Evolutionary conservation across 2,888 invertebrate genomes (phyloP).

Genomic region (Lysandra bellargus): DNA sequence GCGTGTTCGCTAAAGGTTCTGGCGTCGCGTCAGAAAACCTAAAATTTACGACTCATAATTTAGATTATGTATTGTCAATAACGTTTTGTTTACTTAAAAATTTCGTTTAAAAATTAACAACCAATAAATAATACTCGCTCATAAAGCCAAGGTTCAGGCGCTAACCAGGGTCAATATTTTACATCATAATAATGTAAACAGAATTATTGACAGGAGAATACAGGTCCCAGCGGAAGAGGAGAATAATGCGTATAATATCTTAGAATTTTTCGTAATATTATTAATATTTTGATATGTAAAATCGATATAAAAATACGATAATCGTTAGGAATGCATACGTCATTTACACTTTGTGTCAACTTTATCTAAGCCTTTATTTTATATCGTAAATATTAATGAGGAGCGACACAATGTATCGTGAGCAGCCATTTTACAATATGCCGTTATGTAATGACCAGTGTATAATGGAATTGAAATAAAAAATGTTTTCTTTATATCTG

Average conservation of each 20-base stretch:
- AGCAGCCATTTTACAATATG: constrained; percentile 54
- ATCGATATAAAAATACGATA: constrained; percentile 25
- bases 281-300: constrained; percentile 18
- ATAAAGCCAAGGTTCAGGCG: constrained; percentile 14
- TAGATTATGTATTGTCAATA: constrained; percentile 15
- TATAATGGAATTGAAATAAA: constrained; percentile 75
- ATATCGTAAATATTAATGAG: constrained; percentile 32
- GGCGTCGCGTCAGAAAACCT: background rate
- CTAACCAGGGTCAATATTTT: constrained; percentile 25
- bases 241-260: constrained; percentile 2
- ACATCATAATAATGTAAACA: constrained; percentile 29
- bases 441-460: constrained; percentile 66
- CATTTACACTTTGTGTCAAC: constrained; percentile 29
- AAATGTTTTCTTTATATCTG: constrained; percentile 81
- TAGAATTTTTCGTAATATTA: constrained; percentile 1
- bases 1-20: background rate
- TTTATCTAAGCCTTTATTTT: constrained; percentile 32
- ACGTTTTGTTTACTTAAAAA: constrained; percentile 15
- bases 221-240: background rate
- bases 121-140: constrained; percentile 23
- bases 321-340: constrained; percentile 26
- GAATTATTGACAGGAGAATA: constrained; percentile 14
- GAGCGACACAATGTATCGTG: constrained; percentile 36
- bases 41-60: constrained; percentile 18
- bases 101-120: constrained; percentile 21